These are phyloP conservation scores for Lates calcarifer DNA, from an alignment of 2,113 vertebrate species.

Conservation along the genomic window DNA sequence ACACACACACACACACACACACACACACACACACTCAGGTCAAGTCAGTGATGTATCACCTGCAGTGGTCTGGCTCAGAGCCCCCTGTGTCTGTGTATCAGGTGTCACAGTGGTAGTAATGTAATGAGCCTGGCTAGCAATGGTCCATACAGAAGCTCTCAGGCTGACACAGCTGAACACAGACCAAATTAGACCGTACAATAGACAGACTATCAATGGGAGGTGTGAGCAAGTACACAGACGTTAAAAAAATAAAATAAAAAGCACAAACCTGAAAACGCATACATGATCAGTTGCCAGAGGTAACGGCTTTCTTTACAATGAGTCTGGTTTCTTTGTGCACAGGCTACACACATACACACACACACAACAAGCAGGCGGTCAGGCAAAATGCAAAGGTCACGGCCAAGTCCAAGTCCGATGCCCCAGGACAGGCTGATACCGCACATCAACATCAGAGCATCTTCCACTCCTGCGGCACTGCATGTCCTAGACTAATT, in stretches of 20 bases:
- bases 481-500: slow-evolving; percentile 48
- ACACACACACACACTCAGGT: slow-evolving; percentile 29
- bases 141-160: slow-evolving; percentile 15
- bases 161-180: slow-evolving; percentile 31
- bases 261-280: not conserved
- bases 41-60: slow-evolving; percentile 42
- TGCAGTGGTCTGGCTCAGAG: slow-evolving; percentile 44
- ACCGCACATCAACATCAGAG: slow-evolving; percentile 60
- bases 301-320: slow-evolving; percentile 17
- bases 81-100: slow-evolving; percentile 48
- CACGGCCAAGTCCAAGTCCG: slow-evolving; percentile 50
- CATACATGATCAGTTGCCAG: slow-evolving; percentile 7
- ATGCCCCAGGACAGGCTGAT: slow-evolving; percentile 40
- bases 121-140: slow-evolving; percentile 57
- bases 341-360: slow-evolving; percentile 24
- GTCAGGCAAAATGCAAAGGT: slow-evolving; percentile 65
- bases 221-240: slow-evolving; percentile 19
- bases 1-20: not conserved
- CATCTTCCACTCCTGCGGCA: slow-evolving; percentile 63
- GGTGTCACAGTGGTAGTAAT: slow-evolving; percentile 58
- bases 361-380: not conserved
- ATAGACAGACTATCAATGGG: slow-evolving; percentile 18
- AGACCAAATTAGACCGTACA: slow-evolving; percentile 26
- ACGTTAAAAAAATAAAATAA: not conserved
- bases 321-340: slow-evolving; percentile 14